Base-by-base conservation (phyloP, 1,140 invertebrate genomes). In the Drosophila baimaii region DNA sequence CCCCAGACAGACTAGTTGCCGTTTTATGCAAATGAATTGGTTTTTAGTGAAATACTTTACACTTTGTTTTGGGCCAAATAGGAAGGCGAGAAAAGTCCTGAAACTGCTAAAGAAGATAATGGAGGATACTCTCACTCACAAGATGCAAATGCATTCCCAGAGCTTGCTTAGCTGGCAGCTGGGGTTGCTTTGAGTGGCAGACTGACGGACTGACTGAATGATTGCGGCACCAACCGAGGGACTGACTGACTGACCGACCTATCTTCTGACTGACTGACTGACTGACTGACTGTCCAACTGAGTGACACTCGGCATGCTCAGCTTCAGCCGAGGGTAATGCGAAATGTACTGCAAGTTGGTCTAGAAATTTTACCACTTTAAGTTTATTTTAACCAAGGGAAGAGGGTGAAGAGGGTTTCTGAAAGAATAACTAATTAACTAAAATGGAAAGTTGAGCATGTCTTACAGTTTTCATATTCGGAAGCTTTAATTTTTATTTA, bases 11-110 rank as follows among this genome's bases (percentile, higher is more conserved):
- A 37, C 63, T 80, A 81, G 77, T 83, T 88, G 80, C 77, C 58
- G 69, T 84, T 89, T 81, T 89, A 89, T 89, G 84, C 85, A 89
- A 89, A 89, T 89, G 85, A 89, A 89, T 89, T 89, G 84, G 84
- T 89, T 81, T 89, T 84, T 81, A 83, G 77, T 88, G 84, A 84
- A 89, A 89, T 88, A 77, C 84, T 89, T 84, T 56, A 81, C 81
- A 85, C 81, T 85, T 78, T 84, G 81, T 73, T 70, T 56, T 41
- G 23, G 29, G 13, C 52, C 33, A 43, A 66, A 46, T 23, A 35
- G 23, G 29, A 27, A 19, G 44, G 59, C 27, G 27, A 23, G 33
- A 33, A 41, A 44, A 6, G 23, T 33, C 17, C 4, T 13, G 23
- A 15, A 9, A 25, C 19, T 7, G 33, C 23, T 23, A 15, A 23